Evolutionary conservation across 2,888 invertebrate genomes (phyloP).

Genomic region (Ennomos fuscantarius): DNA sequence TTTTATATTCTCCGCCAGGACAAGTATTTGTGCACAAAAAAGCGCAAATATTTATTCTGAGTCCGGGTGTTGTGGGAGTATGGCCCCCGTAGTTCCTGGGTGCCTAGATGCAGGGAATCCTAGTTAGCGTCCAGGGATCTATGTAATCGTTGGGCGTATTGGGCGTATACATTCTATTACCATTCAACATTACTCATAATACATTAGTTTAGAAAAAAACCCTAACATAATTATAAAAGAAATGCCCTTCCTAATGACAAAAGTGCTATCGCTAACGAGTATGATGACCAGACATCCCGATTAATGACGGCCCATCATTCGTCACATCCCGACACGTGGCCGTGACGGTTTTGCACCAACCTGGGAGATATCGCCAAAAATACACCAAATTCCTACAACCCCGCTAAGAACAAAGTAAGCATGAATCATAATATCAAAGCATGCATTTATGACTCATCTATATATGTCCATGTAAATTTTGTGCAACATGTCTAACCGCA

Average conservation of each 20-base stretch:
- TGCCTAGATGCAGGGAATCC: no score
- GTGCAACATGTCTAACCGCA: slow-evolving; percentile 24
- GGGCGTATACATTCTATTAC: no score
- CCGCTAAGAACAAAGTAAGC: slow-evolving; percentile 36
- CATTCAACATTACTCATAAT: no score
- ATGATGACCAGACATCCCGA: slow-evolving; percentile 25
- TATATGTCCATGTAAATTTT: slow-evolving; percentile 23
- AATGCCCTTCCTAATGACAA: slow-evolving; percentile 20
- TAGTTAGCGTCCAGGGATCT: no score
- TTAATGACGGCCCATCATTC: slow-evolving; percentile 32
- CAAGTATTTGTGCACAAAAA: no score
- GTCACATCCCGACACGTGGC: slow-evolving; percentile 46
- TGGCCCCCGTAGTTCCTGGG: no score
- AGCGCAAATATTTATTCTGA: no score
- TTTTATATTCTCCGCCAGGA: no score
- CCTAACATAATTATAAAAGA: slow-evolving; percentile 12
- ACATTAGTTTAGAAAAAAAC: background rate
- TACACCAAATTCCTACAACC: slow-evolving; percentile 46
- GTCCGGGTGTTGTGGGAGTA: no score
- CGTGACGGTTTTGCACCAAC: slow-evolving; percentile 55
- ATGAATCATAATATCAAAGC: slow-evolving; percentile 55
- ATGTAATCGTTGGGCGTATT: no score
- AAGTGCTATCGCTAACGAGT: slow-evolving; percentile 17
- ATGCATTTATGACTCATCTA: slow-evolving; percentile 46
- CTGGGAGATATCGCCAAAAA: slow-evolving; percentile 75